phyloP scores from a whole-genome alignment of 2,888 invertebrate genomes.

The Lycaena phlaeas region DNA sequence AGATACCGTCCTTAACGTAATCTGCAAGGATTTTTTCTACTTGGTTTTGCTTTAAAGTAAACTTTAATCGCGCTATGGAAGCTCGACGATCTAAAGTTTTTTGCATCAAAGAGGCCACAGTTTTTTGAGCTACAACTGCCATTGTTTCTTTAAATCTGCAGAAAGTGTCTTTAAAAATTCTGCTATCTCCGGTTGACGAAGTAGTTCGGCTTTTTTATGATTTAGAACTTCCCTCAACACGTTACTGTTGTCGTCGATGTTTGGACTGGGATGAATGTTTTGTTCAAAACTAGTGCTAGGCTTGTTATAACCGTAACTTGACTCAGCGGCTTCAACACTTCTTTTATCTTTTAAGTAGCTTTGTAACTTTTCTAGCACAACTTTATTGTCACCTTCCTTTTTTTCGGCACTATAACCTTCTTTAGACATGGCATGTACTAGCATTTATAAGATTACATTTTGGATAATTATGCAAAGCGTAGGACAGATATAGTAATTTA shows the following conservation, averaged over 20 bases:
- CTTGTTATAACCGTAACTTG: slow-evolving; percentile 39
- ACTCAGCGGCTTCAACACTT: slow-evolving; percentile 42
- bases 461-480: not conserved
- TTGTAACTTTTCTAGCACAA: slow-evolving; percentile 62
- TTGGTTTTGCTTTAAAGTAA: slow-evolving; percentile 55
- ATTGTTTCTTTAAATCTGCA: slow-evolving; percentile 58
- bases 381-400: slow-evolving; percentile 64
- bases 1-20: slow-evolving; percentile 43
- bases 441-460: slow-evolving; percentile 4
- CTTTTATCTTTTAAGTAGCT: slow-evolving; percentile 63
- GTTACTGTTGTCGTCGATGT: slow-evolving; percentile 50
- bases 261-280: slow-evolving; percentile 29
- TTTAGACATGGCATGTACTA: slow-evolving; percentile 55
- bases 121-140: slow-evolving; percentile 53
- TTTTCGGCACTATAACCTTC: slow-evolving; percentile 66
- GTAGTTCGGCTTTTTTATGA: slow-evolving; percentile 58
- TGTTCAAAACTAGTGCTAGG: slow-evolving; percentile 55
- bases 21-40: slow-evolving; percentile 54
- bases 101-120: slow-evolving; percentile 55
- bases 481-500: not conserved
- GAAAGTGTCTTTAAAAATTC: slow-evolving; percentile 53
- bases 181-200: slow-evolving; percentile 60
- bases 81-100: slow-evolving; percentile 55
- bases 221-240: slow-evolving; percentile 59
- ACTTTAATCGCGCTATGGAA: slow-evolving; percentile 45